Base-by-base conservation (phyloP, 2,113 vertebrate genomes). In the Galemys pyrenaicus region DNA sequence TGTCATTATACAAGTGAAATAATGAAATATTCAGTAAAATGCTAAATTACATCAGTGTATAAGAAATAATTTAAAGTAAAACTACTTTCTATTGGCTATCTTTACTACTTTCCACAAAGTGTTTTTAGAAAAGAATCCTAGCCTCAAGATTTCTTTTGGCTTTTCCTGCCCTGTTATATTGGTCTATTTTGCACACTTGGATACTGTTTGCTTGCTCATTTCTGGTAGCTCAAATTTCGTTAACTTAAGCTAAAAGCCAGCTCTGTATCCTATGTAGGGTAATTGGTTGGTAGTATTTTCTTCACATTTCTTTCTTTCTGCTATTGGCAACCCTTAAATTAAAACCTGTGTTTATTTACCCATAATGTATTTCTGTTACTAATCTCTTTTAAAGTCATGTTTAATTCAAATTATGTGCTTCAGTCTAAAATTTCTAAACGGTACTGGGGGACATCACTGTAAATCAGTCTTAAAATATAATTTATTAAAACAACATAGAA, bases 361-460 rank as follows among this genome's bases (percentile, higher is more conserved):
- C 49, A 78, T 87, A 26, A 19, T 79, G 1, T 79, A 5, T 41
- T 62, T 91, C 0, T 54, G 8, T n/a, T 65, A 91, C 28, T 79
- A 60, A 68, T 74, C 65, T 77, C 19, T 91, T 89, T 85, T 87
- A 94, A 92, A 92, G 13, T 32, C 16, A 9, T 89, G 9, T 86
- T 95, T 96, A 92, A 41, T 92, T 92, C 73, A 94, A n/a, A 77
- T 88, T 91, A 51, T 92, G 32, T 94, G 67, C 65, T 94, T 95
- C 22, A 30, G 44, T 62, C 90, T 46, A 44, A 90, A 92, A 85
- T 86, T 30, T 88, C 26, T 28, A 60, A 67, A 77, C 79, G 86
- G 9, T 79, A 39, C 41, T 92, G 20, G 41, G 92, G 13, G 28
- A 70, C 89, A 2, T 79, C 41, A 89, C 7, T 39, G 9, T 92